These are phyloP conservation scores for Marronus borbonicus DNA, from an alignment of 2,888 invertebrate species.

Conservation along the genomic window DNA sequence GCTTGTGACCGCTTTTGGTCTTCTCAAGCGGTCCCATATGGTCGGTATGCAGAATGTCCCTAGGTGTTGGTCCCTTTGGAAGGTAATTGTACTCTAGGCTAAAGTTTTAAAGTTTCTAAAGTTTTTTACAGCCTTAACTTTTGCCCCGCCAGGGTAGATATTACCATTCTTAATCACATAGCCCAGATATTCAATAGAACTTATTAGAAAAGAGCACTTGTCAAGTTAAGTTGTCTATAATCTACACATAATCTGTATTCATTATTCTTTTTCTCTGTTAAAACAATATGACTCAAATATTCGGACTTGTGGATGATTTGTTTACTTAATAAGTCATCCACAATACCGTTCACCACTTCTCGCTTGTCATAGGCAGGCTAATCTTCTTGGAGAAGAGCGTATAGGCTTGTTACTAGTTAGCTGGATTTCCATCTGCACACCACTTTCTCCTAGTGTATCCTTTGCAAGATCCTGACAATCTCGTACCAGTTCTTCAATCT, in stretches of 20 bases:
- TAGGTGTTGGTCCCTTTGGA: conserved; percentile 58
- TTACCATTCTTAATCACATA: neutral
- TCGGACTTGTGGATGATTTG: conserved; percentile 38
- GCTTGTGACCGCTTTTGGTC: conserved; percentile 50
- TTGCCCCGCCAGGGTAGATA: conserved; percentile 27
- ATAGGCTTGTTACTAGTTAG: conserved; percentile 11
- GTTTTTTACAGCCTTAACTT: conserved; percentile 23
- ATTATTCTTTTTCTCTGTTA: conserved; percentile 53
- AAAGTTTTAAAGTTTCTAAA: no score
- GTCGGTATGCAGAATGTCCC: conserved; percentile 58
- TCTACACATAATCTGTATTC: conserved; percentile 53
- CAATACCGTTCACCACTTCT: conserved; percentile 41
- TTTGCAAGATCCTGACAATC: neutral
- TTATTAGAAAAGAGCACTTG: conserved; percentile 26
- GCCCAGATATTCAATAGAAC: conserved; percentile 25
- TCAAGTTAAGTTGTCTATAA: conserved; percentile 45
- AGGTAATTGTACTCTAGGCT: conserved; percentile 30
- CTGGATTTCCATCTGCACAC: conserved; percentile 9
- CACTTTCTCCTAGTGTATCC: neutral
- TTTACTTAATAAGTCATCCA: conserved; percentile 52
- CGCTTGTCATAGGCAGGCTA: conserved; percentile 47
- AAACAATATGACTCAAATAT: conserved; percentile 50
- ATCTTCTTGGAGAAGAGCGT: conserved; percentile 32
- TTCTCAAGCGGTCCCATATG: conserved; percentile 60
- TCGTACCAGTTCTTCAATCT: neutral